Conservation (phyloP, 2,888 invertebrate genomes). For the Dolichopus griseipennis region DNA sequence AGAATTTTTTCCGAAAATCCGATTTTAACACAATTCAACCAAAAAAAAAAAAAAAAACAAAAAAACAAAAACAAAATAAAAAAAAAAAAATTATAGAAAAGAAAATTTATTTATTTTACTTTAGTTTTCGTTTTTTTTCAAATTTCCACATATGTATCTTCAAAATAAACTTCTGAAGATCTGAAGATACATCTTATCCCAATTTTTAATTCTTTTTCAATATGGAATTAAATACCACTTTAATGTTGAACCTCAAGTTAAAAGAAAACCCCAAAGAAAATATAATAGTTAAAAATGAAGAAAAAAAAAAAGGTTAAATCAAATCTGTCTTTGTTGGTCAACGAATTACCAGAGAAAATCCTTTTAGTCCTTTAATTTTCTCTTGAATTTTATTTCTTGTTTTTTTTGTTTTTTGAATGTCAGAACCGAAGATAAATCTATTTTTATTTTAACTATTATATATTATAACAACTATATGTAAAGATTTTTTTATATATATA, state of each 20-base stretch:
- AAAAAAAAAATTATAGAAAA: too few relatives aligned
- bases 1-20: too few relatives aligned
- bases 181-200: too few relatives aligned
- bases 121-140: too few relatives aligned
- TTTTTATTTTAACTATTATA: background rate
- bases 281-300: background rate
- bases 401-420: background rate
- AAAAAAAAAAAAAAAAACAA: too few relatives aligned
- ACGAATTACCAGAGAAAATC: conserved; percentile 1
- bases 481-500: too few relatives aligned
- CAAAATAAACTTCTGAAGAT: too few relatives aligned
- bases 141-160: too few relatives aligned
- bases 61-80: too few relatives aligned
- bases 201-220: too few relatives aligned
- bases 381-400: background rate
- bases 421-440: background rate
- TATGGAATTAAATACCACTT: conserved; percentile 1
- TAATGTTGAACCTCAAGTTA: background rate
- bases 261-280: background rate
- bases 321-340: conserved; percentile 6
- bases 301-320: background rate
- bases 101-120: too few relatives aligned
- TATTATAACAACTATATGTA: background rate
- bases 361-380: background rate
- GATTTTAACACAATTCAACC: too few relatives aligned